phyloP scores from a whole-genome alignment of 2,113 vertebrate species.

The Rousettus leschenaultii region DNA sequence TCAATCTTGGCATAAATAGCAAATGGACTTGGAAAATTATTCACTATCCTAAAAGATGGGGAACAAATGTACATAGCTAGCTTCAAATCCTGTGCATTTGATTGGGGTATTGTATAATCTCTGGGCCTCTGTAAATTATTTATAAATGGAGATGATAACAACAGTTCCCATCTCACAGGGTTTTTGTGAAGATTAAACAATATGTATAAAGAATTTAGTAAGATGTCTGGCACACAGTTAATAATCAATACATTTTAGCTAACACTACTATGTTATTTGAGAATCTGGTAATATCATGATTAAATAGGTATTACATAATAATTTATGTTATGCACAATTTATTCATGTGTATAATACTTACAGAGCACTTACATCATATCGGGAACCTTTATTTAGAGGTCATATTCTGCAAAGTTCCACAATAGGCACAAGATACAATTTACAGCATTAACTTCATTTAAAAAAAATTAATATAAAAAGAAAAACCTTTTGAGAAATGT shows the following conservation, averaged over 20 bases:
- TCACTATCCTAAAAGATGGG: not conserved
- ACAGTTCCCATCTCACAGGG: not conserved
- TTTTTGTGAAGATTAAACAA: not conserved
- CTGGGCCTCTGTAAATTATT: not conserved
- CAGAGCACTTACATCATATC: not conserved
- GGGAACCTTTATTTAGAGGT: not conserved
- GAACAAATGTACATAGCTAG: not conserved
- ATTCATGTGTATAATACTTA: not conserved
- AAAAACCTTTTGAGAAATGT: not conserved
- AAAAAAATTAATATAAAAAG: not conserved
- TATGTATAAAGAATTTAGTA: not conserved
- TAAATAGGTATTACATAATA: not conserved
- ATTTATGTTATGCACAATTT: not conserved
- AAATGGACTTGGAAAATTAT: not conserved
- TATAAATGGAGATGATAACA: not conserved
- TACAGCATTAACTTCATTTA: not conserved
- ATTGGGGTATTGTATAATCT: not conserved
- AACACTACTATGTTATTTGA: not conserved
- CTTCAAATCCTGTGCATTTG: not conserved
- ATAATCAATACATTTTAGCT: not conserved
- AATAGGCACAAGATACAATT: not conserved
- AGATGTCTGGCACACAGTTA: not conserved
- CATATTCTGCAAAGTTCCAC: not conserved
- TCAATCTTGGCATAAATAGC: not conserved
- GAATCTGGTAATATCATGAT: not conserved